Evolutionary conservation across 2,888 invertebrate genomes (phyloP).

Genomic region (Linyphia triangularis): DNA sequence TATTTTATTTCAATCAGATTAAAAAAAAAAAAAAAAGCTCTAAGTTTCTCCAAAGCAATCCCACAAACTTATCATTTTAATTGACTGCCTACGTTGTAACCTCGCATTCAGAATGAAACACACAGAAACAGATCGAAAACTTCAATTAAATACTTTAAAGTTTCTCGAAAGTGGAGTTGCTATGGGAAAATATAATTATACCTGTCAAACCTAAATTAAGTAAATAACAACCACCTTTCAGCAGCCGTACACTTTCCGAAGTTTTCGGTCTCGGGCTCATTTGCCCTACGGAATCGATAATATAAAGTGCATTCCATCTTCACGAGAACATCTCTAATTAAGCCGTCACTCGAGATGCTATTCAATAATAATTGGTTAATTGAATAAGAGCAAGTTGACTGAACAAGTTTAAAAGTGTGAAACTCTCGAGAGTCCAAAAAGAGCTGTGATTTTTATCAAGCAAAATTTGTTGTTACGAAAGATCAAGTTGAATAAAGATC

Average conservation of each 20-base stretch:
- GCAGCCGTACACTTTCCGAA: neutral
- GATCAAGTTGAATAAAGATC: too few species aligned
- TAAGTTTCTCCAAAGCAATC: too few species aligned
- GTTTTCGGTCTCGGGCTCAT: neutral
- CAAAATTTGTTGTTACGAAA: too few species aligned
- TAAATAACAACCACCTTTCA: neutral
- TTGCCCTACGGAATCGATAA: neutral
- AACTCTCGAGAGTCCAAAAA: neutral
- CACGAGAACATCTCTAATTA: neutral
- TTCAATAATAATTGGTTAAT: conserved; percentile 30
- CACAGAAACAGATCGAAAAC: neutral
- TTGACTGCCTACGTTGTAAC: too few species aligned
- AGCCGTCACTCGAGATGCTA: neutral
- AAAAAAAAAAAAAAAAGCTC: too few species aligned
- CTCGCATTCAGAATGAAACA: too few species aligned
- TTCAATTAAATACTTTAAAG: conserved; percentile 9
- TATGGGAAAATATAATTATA: conserved; percentile 9
- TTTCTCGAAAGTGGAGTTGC: neutral
- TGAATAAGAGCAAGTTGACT: neutral
- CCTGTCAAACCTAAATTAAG: neutral
- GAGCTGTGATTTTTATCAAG: neutral
- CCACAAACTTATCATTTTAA: too few species aligned
- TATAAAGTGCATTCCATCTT: neutral
- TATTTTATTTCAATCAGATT: too few species aligned
- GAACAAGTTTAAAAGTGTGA: neutral